These are phyloP conservation scores for Didymodactylos carnosus DNA, from an alignment of 2,888 invertebrate species.

Conservation along the genomic window DNA sequence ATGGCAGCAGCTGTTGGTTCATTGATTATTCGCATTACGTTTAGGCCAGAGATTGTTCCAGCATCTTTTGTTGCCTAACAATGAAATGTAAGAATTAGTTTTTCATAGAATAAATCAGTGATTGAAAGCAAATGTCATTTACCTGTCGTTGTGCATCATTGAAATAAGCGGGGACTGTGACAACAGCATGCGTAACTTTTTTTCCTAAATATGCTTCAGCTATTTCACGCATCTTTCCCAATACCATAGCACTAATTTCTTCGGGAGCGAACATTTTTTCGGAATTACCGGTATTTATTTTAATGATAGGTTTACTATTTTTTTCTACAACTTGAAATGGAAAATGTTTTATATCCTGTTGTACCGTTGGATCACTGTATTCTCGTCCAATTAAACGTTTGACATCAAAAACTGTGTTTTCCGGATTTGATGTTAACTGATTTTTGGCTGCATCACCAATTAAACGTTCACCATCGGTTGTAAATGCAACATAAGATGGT, in stretches of 20 bases:
- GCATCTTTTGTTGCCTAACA: conserved; percentile 97
- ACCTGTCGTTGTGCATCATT: no score
- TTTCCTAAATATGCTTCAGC: no score
- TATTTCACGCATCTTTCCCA: conserved; percentile 89
- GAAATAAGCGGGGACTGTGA: no score
- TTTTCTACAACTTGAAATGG: conserved; percentile 23
- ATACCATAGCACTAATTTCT: conserved; percentile 95
- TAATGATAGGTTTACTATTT: conserved; percentile 7
- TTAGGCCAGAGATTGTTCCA: conserved; percentile 72
- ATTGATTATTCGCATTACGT: conserved; percentile 86
- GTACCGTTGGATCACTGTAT: conserved; percentile 23
- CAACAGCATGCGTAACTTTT: no score
- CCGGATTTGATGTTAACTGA: conserved; percentile 47
- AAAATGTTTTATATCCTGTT: conserved; percentile 26
- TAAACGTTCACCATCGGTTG: conserved; percentile 36
- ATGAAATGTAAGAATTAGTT: no score
- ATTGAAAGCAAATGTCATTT: no score
- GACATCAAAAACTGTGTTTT: conserved; percentile 41
- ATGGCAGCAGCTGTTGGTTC: conserved; percentile 79
- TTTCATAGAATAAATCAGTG: no score
- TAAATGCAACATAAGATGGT: conserved; percentile 54
- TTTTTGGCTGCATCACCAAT: conserved; percentile 39
- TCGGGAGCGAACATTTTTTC: conserved; percentile 78
- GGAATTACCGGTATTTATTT: background rate
- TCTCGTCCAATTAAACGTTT: conserved; percentile 27